Evolutionary conservation across 2,888 invertebrate species (phyloP).

Genomic region (Ptychoptera contaminata): DNA sequence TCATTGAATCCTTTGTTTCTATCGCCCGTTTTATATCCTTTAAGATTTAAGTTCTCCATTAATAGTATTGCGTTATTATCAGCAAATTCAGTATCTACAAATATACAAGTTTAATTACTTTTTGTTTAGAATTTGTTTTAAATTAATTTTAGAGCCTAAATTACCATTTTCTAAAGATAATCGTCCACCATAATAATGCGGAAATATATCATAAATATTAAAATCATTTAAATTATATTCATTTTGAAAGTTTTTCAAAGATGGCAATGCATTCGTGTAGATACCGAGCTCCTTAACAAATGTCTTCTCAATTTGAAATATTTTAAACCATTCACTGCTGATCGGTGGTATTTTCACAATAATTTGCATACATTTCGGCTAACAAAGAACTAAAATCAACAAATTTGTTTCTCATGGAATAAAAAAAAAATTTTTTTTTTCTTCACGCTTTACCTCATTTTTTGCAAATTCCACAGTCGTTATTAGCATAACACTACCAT

Average conservation of each 20-base stretch:
- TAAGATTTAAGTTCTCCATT: conserved; percentile 37
- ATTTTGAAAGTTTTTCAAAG: conserved; percentile 32
- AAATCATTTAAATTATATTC: conserved; percentile 30
- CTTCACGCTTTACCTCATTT: conserved; percentile 8
- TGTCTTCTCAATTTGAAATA: conserved; percentile 39
- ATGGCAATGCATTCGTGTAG: conserved; percentile 35
- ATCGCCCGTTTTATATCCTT: conserved; percentile 35
- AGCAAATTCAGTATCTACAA: conserved; percentile 19
- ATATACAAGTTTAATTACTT: neutral
- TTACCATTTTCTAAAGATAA: conserved; percentile 26
- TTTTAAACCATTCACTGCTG: conserved; percentile 33
- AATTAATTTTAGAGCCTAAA: conserved; percentile 8
- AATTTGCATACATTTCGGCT: conserved; percentile 24
- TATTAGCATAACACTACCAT: conserved; percentile 41
- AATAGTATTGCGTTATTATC: conserved; percentile 41
- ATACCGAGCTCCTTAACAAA: conserved; percentile 41
- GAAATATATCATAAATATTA: conserved; percentile 32
- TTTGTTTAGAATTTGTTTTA: neutral
- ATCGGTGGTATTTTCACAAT: conserved; percentile 42
- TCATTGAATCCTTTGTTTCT: conserved; percentile 35
- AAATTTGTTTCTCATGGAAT: neutral
- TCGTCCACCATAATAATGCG: conserved; percentile 38
- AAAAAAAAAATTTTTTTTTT: neutral
- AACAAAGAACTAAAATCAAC: neutral
- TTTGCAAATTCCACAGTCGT: conserved; percentile 23